These are phyloP conservation scores for Oithona nana DNA, from an alignment of 2,888 invertebrate species.

Conservation along the genomic window DNA sequence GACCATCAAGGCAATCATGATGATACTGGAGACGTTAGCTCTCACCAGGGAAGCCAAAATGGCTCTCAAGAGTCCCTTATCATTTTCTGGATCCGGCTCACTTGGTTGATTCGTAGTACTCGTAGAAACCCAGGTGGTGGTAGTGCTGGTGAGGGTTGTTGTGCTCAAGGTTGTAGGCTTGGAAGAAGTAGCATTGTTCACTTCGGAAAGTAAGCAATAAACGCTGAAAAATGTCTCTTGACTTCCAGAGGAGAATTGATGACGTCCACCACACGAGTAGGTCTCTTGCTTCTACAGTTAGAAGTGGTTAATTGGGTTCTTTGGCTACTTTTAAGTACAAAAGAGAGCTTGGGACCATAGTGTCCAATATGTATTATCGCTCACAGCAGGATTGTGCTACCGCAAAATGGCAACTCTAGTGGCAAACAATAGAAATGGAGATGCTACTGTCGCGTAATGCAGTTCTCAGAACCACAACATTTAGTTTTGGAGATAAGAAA, in stretches of 20 bases:
- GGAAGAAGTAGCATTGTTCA: not conserved
- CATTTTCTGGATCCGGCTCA: not conserved
- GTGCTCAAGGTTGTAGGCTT: not conserved
- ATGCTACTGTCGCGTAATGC: too few species aligned
- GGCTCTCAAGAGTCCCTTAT: not conserved
- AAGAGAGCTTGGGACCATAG: too few species aligned
- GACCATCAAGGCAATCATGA: not conserved
- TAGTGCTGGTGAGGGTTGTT: not conserved
- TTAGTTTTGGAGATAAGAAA: too few species aligned
- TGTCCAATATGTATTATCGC: too few species aligned
- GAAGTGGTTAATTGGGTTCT: too few species aligned
- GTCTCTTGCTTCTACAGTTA: not conserved
- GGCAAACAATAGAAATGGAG: too few species aligned
- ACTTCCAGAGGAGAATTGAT: not conserved
- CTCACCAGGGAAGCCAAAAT: not conserved
- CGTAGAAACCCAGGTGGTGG: too few species aligned
- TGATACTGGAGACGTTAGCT: not conserved
- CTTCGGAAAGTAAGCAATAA: not conserved
- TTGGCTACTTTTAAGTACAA: too few species aligned
- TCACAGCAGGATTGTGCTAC: too few species aligned
- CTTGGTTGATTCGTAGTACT: not conserved
- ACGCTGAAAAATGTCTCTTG: not conserved
- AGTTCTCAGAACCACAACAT: too few species aligned
- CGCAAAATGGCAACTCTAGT: too few species aligned
- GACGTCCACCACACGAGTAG: not conserved